Conservation (phyloP, 2,113 vertebrate genomes). For the Tauraco erythrolophus region DNA sequence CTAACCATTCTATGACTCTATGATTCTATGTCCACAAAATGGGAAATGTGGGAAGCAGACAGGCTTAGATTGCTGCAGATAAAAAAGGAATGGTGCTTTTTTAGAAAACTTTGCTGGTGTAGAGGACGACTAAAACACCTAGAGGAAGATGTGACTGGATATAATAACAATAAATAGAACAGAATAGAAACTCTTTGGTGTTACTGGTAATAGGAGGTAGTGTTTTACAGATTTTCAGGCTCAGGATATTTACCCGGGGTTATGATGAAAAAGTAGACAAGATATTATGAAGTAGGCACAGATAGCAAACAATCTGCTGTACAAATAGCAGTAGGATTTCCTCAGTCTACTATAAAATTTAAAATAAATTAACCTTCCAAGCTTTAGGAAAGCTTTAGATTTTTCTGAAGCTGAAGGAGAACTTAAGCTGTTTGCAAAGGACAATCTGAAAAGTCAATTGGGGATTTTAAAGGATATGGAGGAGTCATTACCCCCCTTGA, state of each 20-base stretch:
- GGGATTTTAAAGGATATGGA: background rate
- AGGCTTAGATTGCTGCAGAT: background rate
- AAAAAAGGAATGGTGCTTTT: background rate
- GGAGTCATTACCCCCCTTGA: background rate
- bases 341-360: background rate
- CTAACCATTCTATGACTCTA: too few relatives aligned
- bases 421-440: background rate
- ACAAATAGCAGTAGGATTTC: slow-evolving; percentile 13
- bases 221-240: background rate
- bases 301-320: background rate
- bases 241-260: background rate
- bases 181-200: background rate
- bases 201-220: background rate
- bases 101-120: background rate
- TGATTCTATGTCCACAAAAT: background rate
- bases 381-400: background rate
- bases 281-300: background rate
- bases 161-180: background rate
- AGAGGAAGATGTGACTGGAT: background rate
- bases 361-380: background rate
- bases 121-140: background rate
- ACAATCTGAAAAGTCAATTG: background rate
- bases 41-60: background rate
- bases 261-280: background rate
- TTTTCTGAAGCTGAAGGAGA: background rate